Percentiles rank a stretch among this genome's conserved stretches.
These are phyloP conservation scores for Garrulus glandarius DNA, from an alignment of 2,797 vertebrate genomes.

Conservation along the genomic window DNA sequence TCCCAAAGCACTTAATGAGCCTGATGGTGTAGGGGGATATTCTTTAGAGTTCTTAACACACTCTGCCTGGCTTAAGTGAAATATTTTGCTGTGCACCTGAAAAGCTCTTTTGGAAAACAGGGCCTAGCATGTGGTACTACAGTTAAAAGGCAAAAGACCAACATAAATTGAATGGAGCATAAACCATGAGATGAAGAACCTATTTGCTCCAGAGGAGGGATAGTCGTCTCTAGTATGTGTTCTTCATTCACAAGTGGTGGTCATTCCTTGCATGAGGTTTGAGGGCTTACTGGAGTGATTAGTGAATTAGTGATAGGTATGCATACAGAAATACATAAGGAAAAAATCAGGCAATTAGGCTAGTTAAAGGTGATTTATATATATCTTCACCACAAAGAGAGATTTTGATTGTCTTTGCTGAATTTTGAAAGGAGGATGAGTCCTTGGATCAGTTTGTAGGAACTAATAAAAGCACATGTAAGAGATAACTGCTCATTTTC, in stretches of 20 bases:
- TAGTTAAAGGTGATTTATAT: background rate
- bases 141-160: background rate
- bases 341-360: background rate
- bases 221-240: background rate
- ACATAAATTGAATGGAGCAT: background rate
- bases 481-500: background rate
- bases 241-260: background rate
- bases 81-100: background rate
- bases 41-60: background rate
- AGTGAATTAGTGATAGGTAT: background rate
- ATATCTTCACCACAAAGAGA: background rate
- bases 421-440: background rate
- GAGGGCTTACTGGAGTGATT: background rate
- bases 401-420: background rate
- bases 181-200: background rate
- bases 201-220: background rate
- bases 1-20: background rate
- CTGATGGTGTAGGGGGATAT: background rate
- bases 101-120: background rate
- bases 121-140: background rate
- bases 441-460: background rate
- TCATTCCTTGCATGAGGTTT: background rate
- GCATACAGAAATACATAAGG: background rate
- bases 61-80: background rate
- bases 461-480: background rate